Conservation (phyloP, 2,888 invertebrate genomes). For the Orthosia gracilis region DNA sequence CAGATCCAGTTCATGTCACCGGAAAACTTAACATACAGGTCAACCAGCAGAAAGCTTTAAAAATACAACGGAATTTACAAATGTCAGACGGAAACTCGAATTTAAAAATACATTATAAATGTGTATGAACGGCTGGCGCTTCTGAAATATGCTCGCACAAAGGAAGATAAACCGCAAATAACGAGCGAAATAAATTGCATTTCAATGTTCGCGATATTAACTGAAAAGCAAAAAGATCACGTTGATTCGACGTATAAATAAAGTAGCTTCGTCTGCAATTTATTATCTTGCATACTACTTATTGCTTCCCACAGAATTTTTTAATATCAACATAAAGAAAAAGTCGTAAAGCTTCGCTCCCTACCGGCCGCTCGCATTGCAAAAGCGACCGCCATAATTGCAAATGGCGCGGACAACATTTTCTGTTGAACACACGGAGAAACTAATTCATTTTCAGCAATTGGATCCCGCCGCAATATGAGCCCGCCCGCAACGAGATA, state of each 20-base stretch:
- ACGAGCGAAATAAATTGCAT: constrained; percentile 44
- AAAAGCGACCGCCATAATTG: constrained; percentile 50
- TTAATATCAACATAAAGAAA: constrained; percentile 57
- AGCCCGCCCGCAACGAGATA: constrained; percentile 48
- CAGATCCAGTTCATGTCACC: constrained; percentile 19
- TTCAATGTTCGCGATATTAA: constrained; percentile 35
- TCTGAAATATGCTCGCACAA: constrained; percentile 22
- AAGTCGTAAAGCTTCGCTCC: constrained; percentile 46
- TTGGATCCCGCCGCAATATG: constrained; percentile 41
- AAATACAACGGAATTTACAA: constrained; percentile 21
- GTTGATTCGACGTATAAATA: constrained; percentile 26
- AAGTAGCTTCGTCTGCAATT: constrained; percentile 22
- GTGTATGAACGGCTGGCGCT: constrained; percentile 6
- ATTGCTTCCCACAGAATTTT: constrained; percentile 40
- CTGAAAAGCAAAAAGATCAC: constrained; percentile 25
- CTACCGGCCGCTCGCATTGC: constrained; percentile 16
- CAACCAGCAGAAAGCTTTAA: background rate
- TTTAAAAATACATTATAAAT: constrained; percentile 27
- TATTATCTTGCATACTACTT: constrained; percentile 51
- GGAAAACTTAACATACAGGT: constrained; percentile 33
- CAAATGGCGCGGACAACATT: constrained; percentile 43
- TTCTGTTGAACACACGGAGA: constrained; percentile 30
- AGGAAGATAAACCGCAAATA: constrained; percentile 39
- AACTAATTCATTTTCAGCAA: constrained; percentile 60
- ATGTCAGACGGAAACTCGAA: constrained; percentile 4